Evolutionary conservation across 2,113 vertebrate species (phyloP).

Genomic region (Podilymbus podiceps): DNA sequence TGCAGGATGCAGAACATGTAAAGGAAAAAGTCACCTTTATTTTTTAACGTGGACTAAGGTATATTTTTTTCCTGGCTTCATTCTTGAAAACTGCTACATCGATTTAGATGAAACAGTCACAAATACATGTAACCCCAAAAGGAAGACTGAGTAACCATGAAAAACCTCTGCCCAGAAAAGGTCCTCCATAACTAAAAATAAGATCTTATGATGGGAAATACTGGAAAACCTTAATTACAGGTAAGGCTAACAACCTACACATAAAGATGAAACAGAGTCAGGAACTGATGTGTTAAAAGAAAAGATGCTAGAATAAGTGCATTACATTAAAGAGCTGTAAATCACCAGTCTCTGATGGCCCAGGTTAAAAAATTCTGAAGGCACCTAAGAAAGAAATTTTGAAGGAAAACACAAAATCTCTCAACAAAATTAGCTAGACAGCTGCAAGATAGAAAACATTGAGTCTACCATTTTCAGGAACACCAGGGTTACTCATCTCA

Average conservation of each 20-base stretch:
- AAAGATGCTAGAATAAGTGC: neutral
- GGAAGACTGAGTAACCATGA: neutral
- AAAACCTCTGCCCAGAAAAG: neutral
- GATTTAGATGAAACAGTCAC: neutral
- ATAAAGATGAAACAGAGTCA: neutral
- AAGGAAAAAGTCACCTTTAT: neutral
- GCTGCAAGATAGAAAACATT: neutral
- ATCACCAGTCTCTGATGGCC: neutral
- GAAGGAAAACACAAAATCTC: neutral
- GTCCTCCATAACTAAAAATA: neutral
- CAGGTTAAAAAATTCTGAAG: neutral
- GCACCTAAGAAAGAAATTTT: neutral
- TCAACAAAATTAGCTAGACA: neutral
- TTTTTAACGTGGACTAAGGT: neutral
- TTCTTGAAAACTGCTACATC: neutral
- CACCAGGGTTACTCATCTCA: neutral
- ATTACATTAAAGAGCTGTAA: conserved; percentile 11
- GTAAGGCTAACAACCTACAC: neutral
- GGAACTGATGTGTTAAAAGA: neutral
- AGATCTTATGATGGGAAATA: neutral
- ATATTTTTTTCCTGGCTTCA: neutral
- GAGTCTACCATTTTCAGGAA: neutral
- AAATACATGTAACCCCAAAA: neutral
- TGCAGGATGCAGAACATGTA: neutral
- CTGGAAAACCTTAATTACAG: neutral